Conservation (phyloP, 2,888 invertebrate species). For the Meteorus cinctellus region DNA sequence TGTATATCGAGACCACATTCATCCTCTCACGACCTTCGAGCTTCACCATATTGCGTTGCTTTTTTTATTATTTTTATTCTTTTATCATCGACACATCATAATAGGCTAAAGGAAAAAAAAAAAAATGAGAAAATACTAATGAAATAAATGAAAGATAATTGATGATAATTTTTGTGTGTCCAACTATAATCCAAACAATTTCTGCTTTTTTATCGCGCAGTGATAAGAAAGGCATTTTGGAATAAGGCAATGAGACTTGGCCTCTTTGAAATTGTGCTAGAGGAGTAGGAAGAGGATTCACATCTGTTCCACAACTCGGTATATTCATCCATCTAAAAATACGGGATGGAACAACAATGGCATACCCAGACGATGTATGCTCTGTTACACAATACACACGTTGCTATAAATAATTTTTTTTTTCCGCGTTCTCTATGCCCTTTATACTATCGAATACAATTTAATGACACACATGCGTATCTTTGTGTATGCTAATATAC, state of each 20-base stretch:
- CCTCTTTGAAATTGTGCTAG: background rate
- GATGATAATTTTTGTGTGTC: too few relatives aligned
- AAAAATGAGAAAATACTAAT: background rate
- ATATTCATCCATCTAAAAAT: constrained; percentile 5
- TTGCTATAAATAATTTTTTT: background rate
- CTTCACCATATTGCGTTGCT: constrained; percentile 14
- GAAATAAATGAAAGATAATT: background rate
- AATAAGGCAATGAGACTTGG: background rate
- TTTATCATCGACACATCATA: background rate
- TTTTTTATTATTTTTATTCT: background rate
- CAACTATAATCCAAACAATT: too few relatives aligned
- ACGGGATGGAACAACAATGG: background rate
- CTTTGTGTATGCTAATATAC: background rate
- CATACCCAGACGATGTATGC: background rate
- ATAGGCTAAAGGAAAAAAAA: background rate
- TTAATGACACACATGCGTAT: background rate
- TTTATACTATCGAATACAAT: background rate
- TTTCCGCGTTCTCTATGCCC: background rate
- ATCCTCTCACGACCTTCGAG: constrained; percentile 55
- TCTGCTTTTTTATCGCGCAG: background rate
- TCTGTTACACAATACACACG: background rate
- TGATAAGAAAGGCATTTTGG: too few relatives aligned
- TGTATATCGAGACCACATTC: constrained; percentile 50
- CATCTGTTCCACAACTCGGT: background rate
- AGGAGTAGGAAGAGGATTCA: background rate